phyloP scores from a whole-genome alignment of 2,113 vertebrate species.

The Oenanthe oenanthe region DNA sequence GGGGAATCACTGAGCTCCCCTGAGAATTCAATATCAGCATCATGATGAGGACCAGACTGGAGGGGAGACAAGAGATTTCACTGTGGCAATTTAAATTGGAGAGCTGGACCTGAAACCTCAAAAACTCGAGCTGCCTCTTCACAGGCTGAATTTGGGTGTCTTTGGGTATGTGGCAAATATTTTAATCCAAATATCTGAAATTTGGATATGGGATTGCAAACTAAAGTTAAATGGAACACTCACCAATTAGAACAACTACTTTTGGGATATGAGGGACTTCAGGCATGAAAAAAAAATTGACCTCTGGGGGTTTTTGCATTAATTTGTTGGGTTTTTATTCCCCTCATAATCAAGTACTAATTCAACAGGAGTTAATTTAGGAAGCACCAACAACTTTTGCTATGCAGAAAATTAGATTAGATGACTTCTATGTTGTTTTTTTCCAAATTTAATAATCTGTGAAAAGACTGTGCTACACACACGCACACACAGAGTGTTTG shows the following conservation, averaged over 20 bases:
- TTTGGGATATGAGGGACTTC: background rate
- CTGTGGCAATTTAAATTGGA: background rate
- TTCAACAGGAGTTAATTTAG: background rate
- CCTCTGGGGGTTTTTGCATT: background rate
- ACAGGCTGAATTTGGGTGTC: background rate
- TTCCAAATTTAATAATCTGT: background rate
- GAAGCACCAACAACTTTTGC: background rate
- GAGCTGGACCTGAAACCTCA: background rate
- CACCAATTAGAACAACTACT: background rate
- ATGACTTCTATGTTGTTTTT: accelerated
- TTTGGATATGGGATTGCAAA: background rate
- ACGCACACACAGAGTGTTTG: background rate
- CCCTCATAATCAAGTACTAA: background rate
- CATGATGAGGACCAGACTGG: accelerated
- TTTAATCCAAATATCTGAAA: background rate
- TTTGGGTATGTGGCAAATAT: background rate
- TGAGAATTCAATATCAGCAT: background rate
- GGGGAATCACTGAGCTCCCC: accelerated
- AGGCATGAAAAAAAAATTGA: background rate
- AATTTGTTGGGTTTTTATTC: accelerated
- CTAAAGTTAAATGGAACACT: background rate
- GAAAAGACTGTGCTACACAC: background rate
- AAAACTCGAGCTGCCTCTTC: background rate
- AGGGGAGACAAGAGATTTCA: background rate
- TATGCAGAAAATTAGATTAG: background rate